Conservation (phyloP, 2,888 invertebrate species). For the Magallana nippona region DNA sequence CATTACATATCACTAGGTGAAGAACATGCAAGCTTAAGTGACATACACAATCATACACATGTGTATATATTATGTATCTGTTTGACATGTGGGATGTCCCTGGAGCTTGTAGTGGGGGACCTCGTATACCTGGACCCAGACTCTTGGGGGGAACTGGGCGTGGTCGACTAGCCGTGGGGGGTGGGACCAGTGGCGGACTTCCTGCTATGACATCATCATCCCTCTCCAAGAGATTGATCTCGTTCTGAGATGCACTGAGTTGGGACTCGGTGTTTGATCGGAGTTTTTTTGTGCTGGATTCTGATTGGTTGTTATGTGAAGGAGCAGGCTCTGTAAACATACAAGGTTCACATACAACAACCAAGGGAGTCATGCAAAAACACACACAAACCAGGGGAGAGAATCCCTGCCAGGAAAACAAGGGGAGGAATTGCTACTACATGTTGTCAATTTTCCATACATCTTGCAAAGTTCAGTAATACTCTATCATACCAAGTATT, state of each 20-base stretch:
- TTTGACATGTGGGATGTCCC: background rate
- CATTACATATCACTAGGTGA: background rate
- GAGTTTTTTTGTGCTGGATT: conserved; percentile 49
- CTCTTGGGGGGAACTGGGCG: conserved; percentile 86
- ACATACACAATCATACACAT: background rate
- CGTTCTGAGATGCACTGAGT: conserved; percentile 56
- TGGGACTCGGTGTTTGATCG: conserved; percentile 57
- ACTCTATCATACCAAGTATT: too few relatives aligned
- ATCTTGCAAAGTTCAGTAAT: background rate
- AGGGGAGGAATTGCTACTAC: conserved; percentile 37
- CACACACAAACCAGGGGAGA: conserved; percentile 1
- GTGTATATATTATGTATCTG: background rate
- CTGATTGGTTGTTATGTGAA: conserved; percentile 43
- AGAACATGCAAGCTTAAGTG: background rate
- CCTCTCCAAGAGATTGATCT: conserved; percentile 46
- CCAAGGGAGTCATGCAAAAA: conserved; percentile 36
- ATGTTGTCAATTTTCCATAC: background rate
- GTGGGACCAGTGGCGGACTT: background rate
- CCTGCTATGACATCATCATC: background rate
- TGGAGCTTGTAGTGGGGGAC: background rate
- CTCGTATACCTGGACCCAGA: conserved; percentile 63
- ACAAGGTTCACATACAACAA: conserved; percentile 35
- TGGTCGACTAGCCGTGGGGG: conserved; percentile 81
- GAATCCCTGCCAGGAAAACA: conserved; percentile 7
- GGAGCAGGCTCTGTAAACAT: conserved; percentile 63